Base-by-base conservation (phyloP, 2,797 vertebrate genomes). In the Mionectes olivaceus region DNA sequence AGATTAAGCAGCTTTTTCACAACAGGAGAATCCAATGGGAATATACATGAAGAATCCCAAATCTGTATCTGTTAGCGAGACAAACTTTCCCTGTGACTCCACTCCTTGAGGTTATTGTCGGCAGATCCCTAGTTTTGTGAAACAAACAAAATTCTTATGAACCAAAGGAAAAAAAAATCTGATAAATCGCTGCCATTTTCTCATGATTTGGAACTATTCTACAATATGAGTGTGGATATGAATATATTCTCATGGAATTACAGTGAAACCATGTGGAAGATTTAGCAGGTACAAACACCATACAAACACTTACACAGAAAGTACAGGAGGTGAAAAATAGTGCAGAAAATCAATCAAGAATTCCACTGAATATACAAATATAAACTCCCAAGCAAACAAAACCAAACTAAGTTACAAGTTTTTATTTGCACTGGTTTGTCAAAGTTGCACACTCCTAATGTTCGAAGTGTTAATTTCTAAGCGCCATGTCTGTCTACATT, bases 401-500 rank as follows among this genome's bases (percentile, higher is more conserved):
- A 13, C 7, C 18, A 46, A 89, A 17, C 6, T 39, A 59, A 77
- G 10, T 18, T 25, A 65, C 11, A 52, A 44, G 11, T 47, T 35
- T 33, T 19, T 69, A 43, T 41, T 18, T 18, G 11, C 21, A 13
- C 2, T 25, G 14, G 2, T 37, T 81, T 81, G 24, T 53, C 25
- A 22, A 41, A 50, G 23, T 5, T n/a, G 10, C 27, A 71, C 6
- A 7, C 25, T 56, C 22, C 33, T 28, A 21, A 1, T 3, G 11
- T 8, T 22, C 46, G 16, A 68, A 46, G 27, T 13, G 5, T 53
- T 64, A 3, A 13, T 49, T 27, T 86, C 1, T 16, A 64, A 63
- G 18, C 5, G 33, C 2, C 13, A 10, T 1, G 3, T 33, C 27
- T 1, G 3, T 33, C 27, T 47, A 69, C 24, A 18, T 6, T 76